Percentiles rank a stretch among this genome's conserved stretches.
Conservation (phyloP, 2,888 invertebrate species). For the Himalopsyche tibetana region DNA sequence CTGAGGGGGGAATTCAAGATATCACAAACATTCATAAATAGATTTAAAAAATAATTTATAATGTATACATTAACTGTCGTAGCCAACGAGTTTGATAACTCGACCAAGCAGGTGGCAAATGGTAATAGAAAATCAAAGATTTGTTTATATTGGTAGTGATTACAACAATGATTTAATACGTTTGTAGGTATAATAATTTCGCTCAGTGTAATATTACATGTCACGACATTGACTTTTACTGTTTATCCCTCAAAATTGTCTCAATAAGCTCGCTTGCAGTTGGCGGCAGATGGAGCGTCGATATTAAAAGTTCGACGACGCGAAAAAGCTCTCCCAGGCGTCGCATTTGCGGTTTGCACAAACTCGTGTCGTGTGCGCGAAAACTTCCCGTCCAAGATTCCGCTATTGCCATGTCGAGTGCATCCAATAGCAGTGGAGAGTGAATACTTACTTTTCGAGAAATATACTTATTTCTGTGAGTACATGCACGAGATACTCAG, state of each 20-base stretch:
- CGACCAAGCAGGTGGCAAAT: no score
- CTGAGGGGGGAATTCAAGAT: no score
- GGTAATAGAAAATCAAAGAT: no score
- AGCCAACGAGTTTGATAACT: no score
- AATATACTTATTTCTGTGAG: neutral
- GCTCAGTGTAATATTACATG: no score
- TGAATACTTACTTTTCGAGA: neutral
- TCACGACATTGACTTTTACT: neutral
- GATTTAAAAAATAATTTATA: no score
- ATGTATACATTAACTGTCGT: no score
- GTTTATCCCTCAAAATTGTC: neutral
- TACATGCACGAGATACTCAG: no score
- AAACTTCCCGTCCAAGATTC: neutral
- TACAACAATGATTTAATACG: no score
- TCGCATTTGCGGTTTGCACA: slow-evolving; percentile 35
- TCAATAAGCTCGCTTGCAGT: neutral
- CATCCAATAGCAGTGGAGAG: neutral
- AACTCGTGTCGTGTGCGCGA: slow-evolving; percentile 15
- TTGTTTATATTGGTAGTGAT: no score
- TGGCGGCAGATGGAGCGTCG: slow-evolving; percentile 31
- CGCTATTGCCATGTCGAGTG: slow-evolving; percentile 9
- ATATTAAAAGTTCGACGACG: slow-evolving; percentile 38
- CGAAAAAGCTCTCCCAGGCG: slow-evolving; percentile 38
- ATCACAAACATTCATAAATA: no score
- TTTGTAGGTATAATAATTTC: no score